Evolutionary conservation across 2,888 invertebrate species (phyloP), one percentile per base, ranked within the genome.

Genomic region (Nephrotoma flavescens): DNA sequence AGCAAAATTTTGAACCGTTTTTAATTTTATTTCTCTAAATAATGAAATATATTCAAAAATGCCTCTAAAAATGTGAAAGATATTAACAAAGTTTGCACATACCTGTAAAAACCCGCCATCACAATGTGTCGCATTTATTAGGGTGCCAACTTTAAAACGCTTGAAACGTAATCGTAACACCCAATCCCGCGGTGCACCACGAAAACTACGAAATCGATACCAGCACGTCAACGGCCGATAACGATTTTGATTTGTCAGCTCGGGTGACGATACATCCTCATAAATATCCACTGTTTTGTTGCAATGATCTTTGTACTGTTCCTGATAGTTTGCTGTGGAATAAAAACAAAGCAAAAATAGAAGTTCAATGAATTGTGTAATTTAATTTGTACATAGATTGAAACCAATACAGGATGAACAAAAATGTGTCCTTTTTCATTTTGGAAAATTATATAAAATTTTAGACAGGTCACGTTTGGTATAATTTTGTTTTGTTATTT

Each of bases 281-380:
- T 97, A 97, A 88, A 97, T 96, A 90, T 97, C 97, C 89, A 97
- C 97, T 11, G 97, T 97, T 92, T 97, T 97, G 92, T 97, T 97
- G 92, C 97, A 98, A 90, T 97, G 96, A 92, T 97, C 97, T 89
- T 96, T 94, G 91, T 89, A 89, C 86, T 90, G 89, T 88, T 91
- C 91, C 88, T 71, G 71, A 71, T 71, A 71, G 71, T 71, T 71
- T 9, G 71, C 71, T 71, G 71, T 85, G 85, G 19, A 85, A 85
- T 44, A 42, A 3, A 85, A 85, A 85, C 4, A 85, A 85, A 31
- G 31, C 0, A 31, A 31, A 85, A 45, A 12, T 15, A 42, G n/a
- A 41, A 44, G 45, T 85, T 85, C 44, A 44, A 85, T 85, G 42
- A 42, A 84, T 42, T 9, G 42, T 84, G 41, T 84, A 84, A 42